These are phyloP conservation scores for Halcyon smyrnensis DNA, from an alignment of 2,797 vertebrate species.

Conservation along the genomic window DNA sequence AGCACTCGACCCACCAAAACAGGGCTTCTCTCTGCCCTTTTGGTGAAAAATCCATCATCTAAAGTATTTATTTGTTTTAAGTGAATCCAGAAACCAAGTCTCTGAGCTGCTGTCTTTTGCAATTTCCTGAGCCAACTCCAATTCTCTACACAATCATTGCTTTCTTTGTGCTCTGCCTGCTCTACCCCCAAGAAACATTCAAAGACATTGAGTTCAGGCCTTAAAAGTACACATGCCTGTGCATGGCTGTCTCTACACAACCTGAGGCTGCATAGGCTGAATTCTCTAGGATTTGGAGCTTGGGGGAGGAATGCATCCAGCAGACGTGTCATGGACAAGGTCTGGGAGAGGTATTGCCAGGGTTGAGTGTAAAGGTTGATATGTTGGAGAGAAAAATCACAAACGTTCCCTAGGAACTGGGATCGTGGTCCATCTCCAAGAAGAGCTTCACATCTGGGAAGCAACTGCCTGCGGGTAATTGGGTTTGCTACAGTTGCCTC, in stretches of 20 bases:
- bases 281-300: constrained; percentile 7
- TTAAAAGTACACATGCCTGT: background rate
- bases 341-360: constrained; percentile 31
- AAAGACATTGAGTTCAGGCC: background rate
- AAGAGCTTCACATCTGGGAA: constrained; percentile 75
- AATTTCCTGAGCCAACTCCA: constrained; percentile 44
- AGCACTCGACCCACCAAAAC: background rate
- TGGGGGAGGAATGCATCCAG: background rate
- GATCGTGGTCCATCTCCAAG: constrained; percentile 59
- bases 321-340: background rate
- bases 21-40: background rate
- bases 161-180: background rate
- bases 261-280: constrained; percentile 14
- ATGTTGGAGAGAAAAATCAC: constrained; percentile 16
- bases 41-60: constrained; percentile 4
- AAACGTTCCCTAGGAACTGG: constrained; percentile 50
- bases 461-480: constrained; percentile 76
- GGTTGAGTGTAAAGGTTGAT: background rate
- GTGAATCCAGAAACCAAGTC: constrained; percentile 29
- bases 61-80: constrained; percentile 38
- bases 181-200: constrained; percentile 11
- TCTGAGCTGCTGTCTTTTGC: constrained; percentile 8
- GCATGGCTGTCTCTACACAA: background rate
- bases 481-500: constrained; percentile 78
- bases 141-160: constrained; percentile 8